A percentile compares a stretch with the other conserved stretches of the same genome.
Conservation (phyloP, 2,797 vertebrate species). For the Periophthalmus magnuspinnatus region DNA sequence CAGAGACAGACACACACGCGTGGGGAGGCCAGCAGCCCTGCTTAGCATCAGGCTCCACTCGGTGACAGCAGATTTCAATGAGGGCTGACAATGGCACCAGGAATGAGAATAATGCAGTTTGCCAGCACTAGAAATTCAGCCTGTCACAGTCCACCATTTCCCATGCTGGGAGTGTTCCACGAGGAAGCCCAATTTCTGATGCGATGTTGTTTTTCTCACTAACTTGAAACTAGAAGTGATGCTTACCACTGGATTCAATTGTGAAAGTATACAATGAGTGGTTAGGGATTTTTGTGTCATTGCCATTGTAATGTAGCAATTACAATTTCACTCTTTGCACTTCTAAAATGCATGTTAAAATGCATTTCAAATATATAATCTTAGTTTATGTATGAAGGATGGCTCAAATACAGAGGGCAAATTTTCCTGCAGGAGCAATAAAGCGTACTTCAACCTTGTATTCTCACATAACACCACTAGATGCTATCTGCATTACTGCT, state of each 20-base stretch:
- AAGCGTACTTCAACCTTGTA: too few species aligned
- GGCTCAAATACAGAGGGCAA: not conserved
- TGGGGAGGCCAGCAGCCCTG: constrained; percentile 68
- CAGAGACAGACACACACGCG: constrained; percentile 74
- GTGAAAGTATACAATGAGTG: constrained; percentile 2
- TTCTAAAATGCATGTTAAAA: not conserved
- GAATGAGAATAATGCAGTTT: constrained; percentile 83
- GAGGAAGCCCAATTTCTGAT: constrained; percentile 60
- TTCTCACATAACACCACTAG: too few species aligned
- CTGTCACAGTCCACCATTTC: constrained; percentile 76
- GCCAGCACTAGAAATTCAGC: constrained; percentile 78
- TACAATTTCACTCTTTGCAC: not conserved
- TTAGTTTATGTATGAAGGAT: too few species aligned
- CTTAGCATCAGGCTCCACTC: constrained; percentile 70
- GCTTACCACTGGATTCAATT: constrained; percentile 22
- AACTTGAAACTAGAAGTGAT: constrained; percentile 34
- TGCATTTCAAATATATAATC: too few species aligned
- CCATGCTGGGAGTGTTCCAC: constrained; percentile 61
- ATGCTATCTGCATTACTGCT: too few species aligned
- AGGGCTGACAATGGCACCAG: constrained; percentile 78
- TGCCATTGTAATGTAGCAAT: constrained; percentile 14
- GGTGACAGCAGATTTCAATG: constrained; percentile 80
- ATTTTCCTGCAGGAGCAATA: too few species aligned
- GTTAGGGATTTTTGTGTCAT: constrained; percentile 17
- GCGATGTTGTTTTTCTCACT: constrained; percentile 40